These are phyloP conservation scores for Bombus pascuorum DNA, from an alignment of 1,140 invertebrate genomes.

Conservation along the genomic window DNA sequence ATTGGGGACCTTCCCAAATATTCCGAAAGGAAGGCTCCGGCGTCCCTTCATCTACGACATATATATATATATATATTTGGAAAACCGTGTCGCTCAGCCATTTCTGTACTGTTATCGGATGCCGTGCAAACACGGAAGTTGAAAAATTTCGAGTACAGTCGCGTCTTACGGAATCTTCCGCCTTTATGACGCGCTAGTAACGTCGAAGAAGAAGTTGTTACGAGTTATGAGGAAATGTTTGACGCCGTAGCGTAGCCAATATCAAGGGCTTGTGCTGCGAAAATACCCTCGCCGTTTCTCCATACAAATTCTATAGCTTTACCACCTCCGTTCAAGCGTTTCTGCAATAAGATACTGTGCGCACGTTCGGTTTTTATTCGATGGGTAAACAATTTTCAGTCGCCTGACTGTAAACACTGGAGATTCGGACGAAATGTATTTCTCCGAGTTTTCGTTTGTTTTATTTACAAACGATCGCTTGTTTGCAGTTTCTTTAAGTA, in stretches of 20 bases:
- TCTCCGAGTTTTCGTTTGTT: too few relatives aligned
- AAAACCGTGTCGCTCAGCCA: background rate
- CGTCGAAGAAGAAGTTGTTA: background rate
- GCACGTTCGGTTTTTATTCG: background rate
- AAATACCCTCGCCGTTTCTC: background rate
- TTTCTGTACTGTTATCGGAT: background rate
- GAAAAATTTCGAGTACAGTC: background rate
- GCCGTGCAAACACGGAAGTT: background rate
- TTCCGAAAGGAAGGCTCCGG: too few relatives aligned
- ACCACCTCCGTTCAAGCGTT: background rate
- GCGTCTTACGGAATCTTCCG: background rate
- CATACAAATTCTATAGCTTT: too few relatives aligned
- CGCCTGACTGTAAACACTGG: too few relatives aligned
- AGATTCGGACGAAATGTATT: too few relatives aligned
- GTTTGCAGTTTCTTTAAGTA: too few relatives aligned
- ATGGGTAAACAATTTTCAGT: too few relatives aligned
- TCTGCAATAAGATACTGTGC: too few relatives aligned
- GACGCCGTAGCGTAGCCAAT: background rate
- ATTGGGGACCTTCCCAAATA: too few relatives aligned
- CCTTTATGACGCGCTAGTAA: background rate
- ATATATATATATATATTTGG: background rate
- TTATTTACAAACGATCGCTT: too few relatives aligned
- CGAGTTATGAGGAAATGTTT: slow-evolving; percentile 4
- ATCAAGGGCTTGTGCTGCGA: background rate
- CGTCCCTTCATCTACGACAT: too few relatives aligned